These are phyloP conservation scores for Drosophila erecta DNA, from an alignment of 1,140 invertebrate genomes.

Conservation along the genomic window DNA sequence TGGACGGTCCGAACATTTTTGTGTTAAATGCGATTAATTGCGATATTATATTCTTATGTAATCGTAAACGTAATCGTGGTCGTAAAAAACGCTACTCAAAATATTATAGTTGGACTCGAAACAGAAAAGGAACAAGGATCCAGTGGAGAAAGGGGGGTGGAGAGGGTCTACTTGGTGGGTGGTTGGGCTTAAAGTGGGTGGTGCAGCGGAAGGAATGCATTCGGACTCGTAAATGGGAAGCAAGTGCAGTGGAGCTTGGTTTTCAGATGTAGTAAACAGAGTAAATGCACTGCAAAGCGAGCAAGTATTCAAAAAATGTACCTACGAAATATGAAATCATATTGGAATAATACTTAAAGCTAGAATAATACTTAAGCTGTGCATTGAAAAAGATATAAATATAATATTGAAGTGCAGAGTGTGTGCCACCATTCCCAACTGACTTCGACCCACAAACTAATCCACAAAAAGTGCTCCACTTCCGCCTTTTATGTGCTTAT, in stretches of 20 bases:
- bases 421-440: not conserved
- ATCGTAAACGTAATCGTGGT: constrained; percentile 81
- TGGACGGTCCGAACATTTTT: constrained; percentile 75
- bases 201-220: constrained; percentile 2
- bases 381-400: not conserved
- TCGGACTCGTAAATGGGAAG: constrained; percentile 14
- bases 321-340: not conserved
- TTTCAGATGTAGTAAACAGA: not conserved
- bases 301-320: not conserved
- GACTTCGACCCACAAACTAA: constrained; percentile 20
- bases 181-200: not conserved
- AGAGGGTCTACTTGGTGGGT: not conserved
- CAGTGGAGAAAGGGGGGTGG: not conserved
- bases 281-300: constrained; percentile 6
- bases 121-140: constrained; percentile 12
- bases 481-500: constrained; percentile 34
- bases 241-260: constrained; percentile 36
- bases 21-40: constrained; percentile 82
- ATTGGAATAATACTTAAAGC: not conserved
- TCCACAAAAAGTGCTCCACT: constrained; percentile 34
- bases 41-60: constrained; percentile 83
- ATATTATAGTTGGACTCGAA: constrained; percentile 50
- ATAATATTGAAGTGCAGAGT: too few species aligned
- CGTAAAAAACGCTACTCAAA: constrained; percentile 72
- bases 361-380: too few species aligned